phyloP scores from a whole-genome alignment of 2,888 invertebrate genomes.

The Myopa tessellatipennis region DNA sequence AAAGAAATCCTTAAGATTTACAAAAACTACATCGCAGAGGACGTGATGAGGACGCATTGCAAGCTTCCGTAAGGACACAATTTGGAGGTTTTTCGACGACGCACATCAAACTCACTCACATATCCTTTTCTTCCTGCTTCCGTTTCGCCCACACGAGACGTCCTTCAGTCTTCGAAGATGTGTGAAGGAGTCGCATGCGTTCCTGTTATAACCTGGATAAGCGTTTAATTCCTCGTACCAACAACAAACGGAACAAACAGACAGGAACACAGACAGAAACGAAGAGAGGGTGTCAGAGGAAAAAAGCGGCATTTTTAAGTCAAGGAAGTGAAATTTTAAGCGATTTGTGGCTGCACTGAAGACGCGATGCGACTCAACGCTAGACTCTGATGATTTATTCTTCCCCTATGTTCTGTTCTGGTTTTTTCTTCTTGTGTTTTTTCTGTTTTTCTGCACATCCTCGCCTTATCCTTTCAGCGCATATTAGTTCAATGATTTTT shows the following conservation, averaged over 20 bases:
- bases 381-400: slow-evolving; percentile 11
- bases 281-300: neutral
- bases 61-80: slow-evolving; percentile 10
- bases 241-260: slow-evolving; percentile 20
- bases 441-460: neutral
- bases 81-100: slow-evolving; percentile 4
- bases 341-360: slow-evolving; percentile 31
- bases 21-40: slow-evolving; percentile 4
- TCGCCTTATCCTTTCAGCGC: slow-evolving; percentile 35
- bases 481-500: slow-evolving; percentile 45
- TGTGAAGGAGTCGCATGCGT: slow-evolving; percentile 25
- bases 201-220: slow-evolving; percentile 21
- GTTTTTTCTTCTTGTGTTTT: neutral
- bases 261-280: neutral
- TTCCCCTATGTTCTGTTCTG: neutral
- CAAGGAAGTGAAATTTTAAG: slow-evolving; percentile 29
- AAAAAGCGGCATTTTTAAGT: neutral
- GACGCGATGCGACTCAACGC: neutral
- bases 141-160: neutral
- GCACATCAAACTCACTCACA: slow-evolving; percentile 7
- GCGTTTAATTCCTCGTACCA: slow-evolving; percentile 30
- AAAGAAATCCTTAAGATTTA: slow-evolving; percentile 2
- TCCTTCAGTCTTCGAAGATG: neutral
- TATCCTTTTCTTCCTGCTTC: slow-evolving; percentile 13
- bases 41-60: neutral